Percentiles rank a stretch among this genome's conserved stretches.
phyloP scores from a whole-genome alignment of 2,797 vertebrate species.

The Rhinatrema bivittatum region DNA sequence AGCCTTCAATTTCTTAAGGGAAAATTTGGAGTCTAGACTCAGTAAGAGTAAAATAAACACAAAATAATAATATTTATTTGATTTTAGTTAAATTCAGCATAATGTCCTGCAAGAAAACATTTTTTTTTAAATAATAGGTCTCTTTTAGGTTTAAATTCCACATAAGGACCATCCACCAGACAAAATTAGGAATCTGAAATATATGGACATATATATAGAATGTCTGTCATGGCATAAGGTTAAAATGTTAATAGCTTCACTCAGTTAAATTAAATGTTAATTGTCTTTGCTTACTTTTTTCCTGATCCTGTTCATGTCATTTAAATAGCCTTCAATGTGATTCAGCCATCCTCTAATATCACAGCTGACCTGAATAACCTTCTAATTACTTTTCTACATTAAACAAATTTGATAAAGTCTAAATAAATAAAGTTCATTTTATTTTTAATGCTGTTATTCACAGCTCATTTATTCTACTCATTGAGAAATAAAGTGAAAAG shows the following conservation, averaged over 20 bases:
- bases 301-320: conserved; percentile 21
- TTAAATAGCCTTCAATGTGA: conserved; percentile 34
- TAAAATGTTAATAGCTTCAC: conserved; percentile 36
- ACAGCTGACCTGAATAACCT: conserved; percentile 31
- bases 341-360: conserved; percentile 38
- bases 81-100: too few species aligned
- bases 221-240: conserved; percentile 32
- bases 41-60: too few species aligned
- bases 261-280: conserved; percentile 51
- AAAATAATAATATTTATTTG: too few species aligned
- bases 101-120: too few species aligned
- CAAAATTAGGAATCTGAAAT: conserved; percentile 21
- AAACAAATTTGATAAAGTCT: conserved; percentile 31
- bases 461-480: conserved; percentile 26
- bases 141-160: too few species aligned
- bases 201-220: conserved; percentile 33
- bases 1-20: too few species aligned
- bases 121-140: too few species aligned
- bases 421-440: conserved; percentile 38
- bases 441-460: conserved; percentile 36
- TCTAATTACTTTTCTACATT: conserved; percentile 39
- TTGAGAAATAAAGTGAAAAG: conserved; percentile 24
- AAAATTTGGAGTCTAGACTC: too few species aligned
- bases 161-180: conserved; percentile 7
- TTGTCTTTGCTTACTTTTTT: conserved; percentile 30